Evolutionary conservation across 1,140 invertebrate species (phyloP), one percentile per base, ranked within the genome.

Genomic region (Melitaea cinxia): DNA sequence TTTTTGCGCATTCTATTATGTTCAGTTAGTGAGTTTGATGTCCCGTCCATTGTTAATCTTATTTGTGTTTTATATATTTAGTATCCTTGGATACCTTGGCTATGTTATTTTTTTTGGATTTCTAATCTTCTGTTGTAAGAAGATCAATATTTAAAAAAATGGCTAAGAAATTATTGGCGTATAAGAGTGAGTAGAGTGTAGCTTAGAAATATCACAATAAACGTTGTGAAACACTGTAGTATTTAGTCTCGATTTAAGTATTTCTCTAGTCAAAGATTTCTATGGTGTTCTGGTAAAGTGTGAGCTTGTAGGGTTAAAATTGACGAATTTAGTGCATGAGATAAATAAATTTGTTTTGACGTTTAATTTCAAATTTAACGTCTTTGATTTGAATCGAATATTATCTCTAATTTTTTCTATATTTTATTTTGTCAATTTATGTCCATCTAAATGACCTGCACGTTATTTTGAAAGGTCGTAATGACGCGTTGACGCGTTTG

Each of bases 221-320:
- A 47, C 14, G 23, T 58, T 19, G 45, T 42, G 47, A 50, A 39
- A 60, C 10, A 42, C 37, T 7, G 57, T 78, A 78, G 68, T 71
- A 61, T 74, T 61, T 71, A 67, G 68, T 60, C 37, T 63, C 42
- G 55, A 21, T 39, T 60, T 70, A 70, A 71, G 57, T 60, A 60
- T 69, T 70, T 76, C 67, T 82, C 75, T 87, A 87, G 78, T 83
- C 74, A 77, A 72, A 74, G 26, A 68, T 73, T 17, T 82, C 71
- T 78, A 76, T 58, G 66, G 66, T 78, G 72, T 80, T 83, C 71
- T 75, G 77, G 70, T 79, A 82, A 85, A 66, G 80, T 75, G 78
- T 85, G 85, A 87, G 85, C 84, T 88, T 87, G 71, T 87, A 88
- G 83, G 75, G 61, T 83, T 77, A 84, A 85, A 66, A 63, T 81